These are phyloP conservation scores for Mesocricetus auratus DNA, from an alignment of 2,113 vertebrate genomes.

Conservation along the genomic window DNA sequence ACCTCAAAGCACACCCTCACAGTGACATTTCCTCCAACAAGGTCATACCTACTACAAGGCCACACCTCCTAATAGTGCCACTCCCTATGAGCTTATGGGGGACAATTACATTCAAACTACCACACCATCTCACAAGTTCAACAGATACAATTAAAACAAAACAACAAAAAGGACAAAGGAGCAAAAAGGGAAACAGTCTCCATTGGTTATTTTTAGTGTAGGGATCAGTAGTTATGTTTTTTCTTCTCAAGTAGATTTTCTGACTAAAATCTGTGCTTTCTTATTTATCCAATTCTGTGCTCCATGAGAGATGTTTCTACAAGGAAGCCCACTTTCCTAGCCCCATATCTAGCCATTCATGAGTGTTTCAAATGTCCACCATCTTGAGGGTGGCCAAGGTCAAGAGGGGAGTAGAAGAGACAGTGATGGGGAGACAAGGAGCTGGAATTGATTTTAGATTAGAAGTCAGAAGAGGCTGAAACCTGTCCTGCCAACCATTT, in stretches of 20 bases:
- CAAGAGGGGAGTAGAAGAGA: background rate
- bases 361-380: background rate
- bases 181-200: background rate
- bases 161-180: background rate
- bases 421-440: background rate
- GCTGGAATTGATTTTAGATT: background rate
- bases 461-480: background rate
- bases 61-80: background rate
- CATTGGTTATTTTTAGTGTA: background rate
- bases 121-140: background rate
- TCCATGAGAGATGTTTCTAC: background rate
- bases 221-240: conserved; percentile 4
- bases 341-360: background rate
- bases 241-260: background rate
- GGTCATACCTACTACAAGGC: background rate
- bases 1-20: background rate
- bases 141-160: background rate
- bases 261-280: background rate
- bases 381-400: too few relatives aligned
- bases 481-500: background rate
- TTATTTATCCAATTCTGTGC: background rate
- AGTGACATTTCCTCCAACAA: background rate
- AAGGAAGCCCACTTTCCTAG: background rate
- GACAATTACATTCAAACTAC: background rate
- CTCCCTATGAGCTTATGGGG: background rate